Base-by-base conservation (phyloP, 2,797 vertebrate genomes). In the Falco biarmicus region DNA sequence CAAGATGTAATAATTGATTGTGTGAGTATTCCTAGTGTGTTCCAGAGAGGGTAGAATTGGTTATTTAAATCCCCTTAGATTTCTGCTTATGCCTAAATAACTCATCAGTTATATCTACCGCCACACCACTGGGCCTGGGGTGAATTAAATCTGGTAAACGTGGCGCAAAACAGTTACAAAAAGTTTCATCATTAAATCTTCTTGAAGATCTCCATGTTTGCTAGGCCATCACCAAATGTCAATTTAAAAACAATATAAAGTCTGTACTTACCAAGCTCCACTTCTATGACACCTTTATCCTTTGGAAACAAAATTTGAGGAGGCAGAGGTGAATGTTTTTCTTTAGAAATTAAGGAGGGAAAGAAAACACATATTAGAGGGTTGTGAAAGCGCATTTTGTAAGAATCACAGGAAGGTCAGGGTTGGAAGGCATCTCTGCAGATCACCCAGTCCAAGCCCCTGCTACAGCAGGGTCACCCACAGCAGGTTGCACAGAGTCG, bases 301-400 rank as follows among this genome's bases (percentile, higher is more conserved):
- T 70, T 94, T 71, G 97, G 97, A 92, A 88, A 96, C 84, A 93
- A 66, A 87, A 97, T 96, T 31, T 89, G 60, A 87, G 91, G 90
- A 29, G 66, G 48, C 48, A 96, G 75, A 41, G 85, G 56, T 22
- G 32, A 90, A 17, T 60, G 15, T 45, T 87, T 90, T 63, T 5
- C 95, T 96, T 89, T 51, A 77, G 50, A 91, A 91, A 87, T 87
- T 34, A 41, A 78, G 60, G 24, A 75, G 6, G 6, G 22, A 87
- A 95, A 83, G 21, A 83, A 93, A 89, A 14, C 5, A 76, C 5
- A 9, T 20, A 57, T 96, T 89, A 96, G n/a, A 47, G 51, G 71
- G 11, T 6, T 75, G 47, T 29, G 13, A 81, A 92, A 93, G 73
- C 13, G 7, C 7, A 32, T 69, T 83, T 92, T 87, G 6, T 77